Base-by-base conservation (phyloP, 2,888 invertebrate species). In the Pachycephus smyrnensis region DNA sequence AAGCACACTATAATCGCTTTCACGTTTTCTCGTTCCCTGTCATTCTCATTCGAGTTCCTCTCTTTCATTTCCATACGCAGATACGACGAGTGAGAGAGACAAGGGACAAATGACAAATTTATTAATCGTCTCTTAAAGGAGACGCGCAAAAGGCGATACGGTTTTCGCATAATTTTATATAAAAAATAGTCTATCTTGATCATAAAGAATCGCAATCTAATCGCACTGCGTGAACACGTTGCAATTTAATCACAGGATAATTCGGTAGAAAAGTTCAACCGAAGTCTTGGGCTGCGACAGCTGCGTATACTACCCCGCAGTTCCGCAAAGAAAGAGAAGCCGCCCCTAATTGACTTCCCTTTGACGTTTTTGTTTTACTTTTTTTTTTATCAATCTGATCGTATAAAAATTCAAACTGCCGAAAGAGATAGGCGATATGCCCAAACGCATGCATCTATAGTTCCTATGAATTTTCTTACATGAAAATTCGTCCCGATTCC, bases 241-340 rank as follows among this genome's bases (percentile, higher is more conserved):
- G n/a, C 69, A 69, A 75, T 77, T 55, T 75, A 71, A 77, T 77
- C 77, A 77, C 77, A 77, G 75, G 75, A 15, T 75, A 32, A 36
- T 9, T 23, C 55, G 9, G 55, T 55, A 15, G 15, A 55, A 55
- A 55, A 55, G 9, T 55, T 55, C 55, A 55, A 55, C 55, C 55
- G 55, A 23, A 55, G 9, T 55, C 55, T 55, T 23, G 55, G 55
- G 9, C 23, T 23, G 55, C 55, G 23, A 9, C 15, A 55, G 23
- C 23, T 55, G 23, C 9, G 15, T 9, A 23, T 15, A 4, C 23
- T 9, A 23, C 1, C 9, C 9, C 23, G 9, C 55, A 55, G 3
- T 55, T 55, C 55, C 23, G 55, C 23, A 23, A 55, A 15, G 23
- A 23, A 55, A 55, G 3, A 23, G 55, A 23, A 55, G 23, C 9